Evolutionary conservation across 2,113 vertebrate species (phyloP), one percentile per base, ranked within the genome.

Genomic region (Cygnus atratus): DNA sequence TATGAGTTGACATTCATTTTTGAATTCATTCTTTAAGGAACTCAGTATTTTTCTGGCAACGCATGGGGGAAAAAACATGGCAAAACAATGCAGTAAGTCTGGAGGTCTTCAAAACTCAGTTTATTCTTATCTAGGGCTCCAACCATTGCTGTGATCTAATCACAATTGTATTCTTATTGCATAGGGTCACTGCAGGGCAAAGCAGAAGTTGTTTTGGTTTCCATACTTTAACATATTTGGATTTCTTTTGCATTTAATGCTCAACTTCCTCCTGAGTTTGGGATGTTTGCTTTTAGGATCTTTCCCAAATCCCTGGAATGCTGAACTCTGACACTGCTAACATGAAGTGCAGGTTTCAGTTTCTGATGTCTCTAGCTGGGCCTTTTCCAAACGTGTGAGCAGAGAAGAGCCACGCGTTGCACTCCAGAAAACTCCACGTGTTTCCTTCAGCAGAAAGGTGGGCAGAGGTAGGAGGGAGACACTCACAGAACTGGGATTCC

Each of bases 261-360:
- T 57, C 48, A 76, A 93, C 79, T 96, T 95, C 85, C 90, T 94
- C 75, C 74, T 87, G 39, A 91, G 71, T 84, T 85, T 68, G 35
- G 29, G 78, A 85, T 91, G 82, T 82, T 96, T 96, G 66, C 57
- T 93, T 89, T 93, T 76, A 78, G 74, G 81, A 91, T 87, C 39
- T 93, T 79, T 87, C 75, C 33, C 39, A 90, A 87, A 83, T 68
- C 87, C 66, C 55, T 82, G 87, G 66, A 81, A 90, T 35, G 82
- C 58, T 93, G 74, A 90, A 63, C 92, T 75, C 62, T 43, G 66
- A 65, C 0, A 1, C 31, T 59, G 43, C 25, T 84, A 22, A 43
- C n/a, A 59, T 41, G 46, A 91, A 96, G 84, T 39, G 52, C 61
- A 95, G 76, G 84, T 95, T 95, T 88, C 2, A 1, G 39, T 84